Base-by-base conservation (phyloP, 2,888 invertebrate species). In the Cybosia mesomella region DNA sequence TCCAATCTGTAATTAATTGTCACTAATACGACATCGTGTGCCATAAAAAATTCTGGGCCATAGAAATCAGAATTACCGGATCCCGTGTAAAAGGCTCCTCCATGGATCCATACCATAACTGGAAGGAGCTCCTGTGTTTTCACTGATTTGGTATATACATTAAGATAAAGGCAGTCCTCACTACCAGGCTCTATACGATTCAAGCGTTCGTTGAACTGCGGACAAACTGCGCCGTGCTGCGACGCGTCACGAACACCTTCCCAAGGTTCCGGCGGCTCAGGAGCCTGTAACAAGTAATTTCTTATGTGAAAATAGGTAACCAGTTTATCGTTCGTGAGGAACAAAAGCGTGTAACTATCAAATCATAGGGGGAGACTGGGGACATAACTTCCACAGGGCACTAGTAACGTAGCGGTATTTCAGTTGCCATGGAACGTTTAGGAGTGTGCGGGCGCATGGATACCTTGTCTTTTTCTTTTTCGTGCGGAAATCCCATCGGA, bases 121-220 rank as follows among this genome's bases (percentile, higher is more conserved):
- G 95, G 93, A 1, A 87, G 79, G 9, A 84, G 83, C 57, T 70
- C 65, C 2, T 80, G 10, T 3, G 89, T 87, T 2, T 74, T 75
- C 9, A 90, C 70, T 28, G 77, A 81, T 74, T 86, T 89, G 10
- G 96, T 95, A 86, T 96, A 97, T 0, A 97, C 96, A 85, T 97
- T 97, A 22, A 97, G 89, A 82, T 96, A 96, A 7, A 97, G 95
- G 74, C 97, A 97, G 84, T 96, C 96, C 82, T 96, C 96, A 77
- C 93, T 95, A 66, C 96, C 96, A 55, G 91, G 85, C 49, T 95
- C 94, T 15, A 91, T 91, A 21, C 95, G 91, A 69, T 95, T 94
- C 75, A 92, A 79, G 5, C 94, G 89, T 77, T 94, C 93, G 80
- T 95, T 93, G 86, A 88, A 94, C 79, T 95, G 95, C 4, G 95